phyloP scores from a whole-genome alignment of 2,113 vertebrate species.

The Xiphias gladius region DNA sequence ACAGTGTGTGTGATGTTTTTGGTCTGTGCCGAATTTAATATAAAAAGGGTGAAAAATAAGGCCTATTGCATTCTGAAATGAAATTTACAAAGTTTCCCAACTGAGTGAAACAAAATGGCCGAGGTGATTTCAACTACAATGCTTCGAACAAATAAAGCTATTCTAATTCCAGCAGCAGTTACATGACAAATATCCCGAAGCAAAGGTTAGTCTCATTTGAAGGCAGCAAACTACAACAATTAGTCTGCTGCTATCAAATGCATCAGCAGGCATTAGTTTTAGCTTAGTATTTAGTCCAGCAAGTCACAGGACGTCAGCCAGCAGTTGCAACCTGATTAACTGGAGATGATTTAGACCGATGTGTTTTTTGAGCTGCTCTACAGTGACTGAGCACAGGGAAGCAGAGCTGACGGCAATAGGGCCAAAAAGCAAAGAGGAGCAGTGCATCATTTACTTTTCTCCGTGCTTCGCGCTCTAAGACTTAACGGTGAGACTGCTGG shows the following conservation, averaged over 20 bases:
- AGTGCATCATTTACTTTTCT: constrained; percentile 71
- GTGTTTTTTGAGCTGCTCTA: constrained; percentile 69
- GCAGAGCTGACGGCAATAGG: constrained; percentile 40
- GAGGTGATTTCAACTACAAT: constrained; percentile 16
- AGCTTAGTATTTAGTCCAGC: constrained; percentile 54
- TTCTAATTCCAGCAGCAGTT: constrained; percentile 37
- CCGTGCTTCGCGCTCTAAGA: constrained; percentile 73
- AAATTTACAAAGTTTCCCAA: neutral
- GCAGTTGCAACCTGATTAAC: constrained; percentile 64
- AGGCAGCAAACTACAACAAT: constrained; percentile 64
- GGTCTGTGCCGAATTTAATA: neutral
- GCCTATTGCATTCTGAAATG: neutral
- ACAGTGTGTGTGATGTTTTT: neutral
- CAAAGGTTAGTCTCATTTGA: constrained; percentile 62
- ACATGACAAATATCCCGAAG: constrained; percentile 57
- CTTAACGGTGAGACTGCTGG: constrained; percentile 78
- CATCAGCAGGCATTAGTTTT: constrained; percentile 68
- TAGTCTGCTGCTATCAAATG: constrained; percentile 66
- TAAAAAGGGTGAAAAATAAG: neutral
- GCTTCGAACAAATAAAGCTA: constrained; percentile 26
- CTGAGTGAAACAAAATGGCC: constrained; percentile 20
- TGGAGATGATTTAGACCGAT: constrained; percentile 76
- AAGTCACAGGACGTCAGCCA: constrained; percentile 49
- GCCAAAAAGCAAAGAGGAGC: constrained; percentile 46
- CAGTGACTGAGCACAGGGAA: constrained; percentile 64